Evolutionary conservation across 2,888 invertebrate genomes (phyloP).

Genomic region (Onthophagus sagittarius): DNA sequence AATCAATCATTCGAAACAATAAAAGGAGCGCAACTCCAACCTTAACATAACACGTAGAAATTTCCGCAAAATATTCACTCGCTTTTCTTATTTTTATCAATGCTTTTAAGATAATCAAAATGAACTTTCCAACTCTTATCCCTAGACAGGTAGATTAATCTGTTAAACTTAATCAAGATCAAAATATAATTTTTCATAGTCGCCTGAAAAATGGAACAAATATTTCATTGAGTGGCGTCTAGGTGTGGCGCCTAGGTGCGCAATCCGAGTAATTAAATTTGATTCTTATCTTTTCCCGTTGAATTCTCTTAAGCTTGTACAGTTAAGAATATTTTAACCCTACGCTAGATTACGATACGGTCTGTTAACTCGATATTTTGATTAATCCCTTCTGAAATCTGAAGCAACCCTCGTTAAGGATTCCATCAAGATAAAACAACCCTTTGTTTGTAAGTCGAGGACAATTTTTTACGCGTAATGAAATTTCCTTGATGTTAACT

Average conservation of each 20-base stretch:
- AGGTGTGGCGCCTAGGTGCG: not conserved
- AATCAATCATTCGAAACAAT: not conserved
- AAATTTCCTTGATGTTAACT: not conserved
- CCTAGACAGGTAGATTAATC: not conserved
- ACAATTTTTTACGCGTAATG: not conserved
- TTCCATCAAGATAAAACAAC: not conserved
- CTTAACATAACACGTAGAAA: not conserved
- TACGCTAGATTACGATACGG: not conserved
- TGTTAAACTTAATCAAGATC: not conserved
- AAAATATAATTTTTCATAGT: not conserved
- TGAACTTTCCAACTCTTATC: not conserved
- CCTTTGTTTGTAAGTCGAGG: not conserved
- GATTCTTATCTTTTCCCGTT: not conserved
- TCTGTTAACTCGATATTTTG: not conserved
- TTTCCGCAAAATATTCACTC: not conserved
- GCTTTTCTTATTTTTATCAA: too few species aligned
- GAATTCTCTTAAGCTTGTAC: not conserved
- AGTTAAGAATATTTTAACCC: not conserved
- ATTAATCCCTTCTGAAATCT: not conserved
- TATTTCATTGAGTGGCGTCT: not conserved
- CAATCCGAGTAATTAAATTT: not conserved
- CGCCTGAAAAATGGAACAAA: not conserved
- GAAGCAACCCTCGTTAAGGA: not conserved
- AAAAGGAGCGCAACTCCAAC: not conserved
- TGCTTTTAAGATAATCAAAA: too few species aligned